Evolutionary conservation across 2,888 invertebrate genomes (phyloP), one percentile per base, ranked within the genome.

Genomic region (Philhelius pedissequus): DNA sequence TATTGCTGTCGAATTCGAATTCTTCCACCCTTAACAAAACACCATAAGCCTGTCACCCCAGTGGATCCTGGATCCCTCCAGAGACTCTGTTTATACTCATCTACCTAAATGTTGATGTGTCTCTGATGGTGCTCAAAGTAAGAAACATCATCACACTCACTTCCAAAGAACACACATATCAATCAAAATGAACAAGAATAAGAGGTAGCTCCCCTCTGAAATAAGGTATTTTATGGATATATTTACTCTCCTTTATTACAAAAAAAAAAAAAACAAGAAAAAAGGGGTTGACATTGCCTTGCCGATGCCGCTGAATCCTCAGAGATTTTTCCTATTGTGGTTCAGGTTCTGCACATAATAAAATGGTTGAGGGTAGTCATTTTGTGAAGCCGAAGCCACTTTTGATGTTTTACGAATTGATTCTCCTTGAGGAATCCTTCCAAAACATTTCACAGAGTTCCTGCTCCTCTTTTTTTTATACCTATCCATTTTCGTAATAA

Each of bases 351-450:
- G 3, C 30, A 30, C 43, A 66, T 79, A 83, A 83, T 79, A 70
- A 79, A 83, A 79, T 79, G 74, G n/a, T n/a, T n/a, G n/a, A n/a
- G n/a, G 70, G 64, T 70, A 79, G 74, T 79, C 58, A 62, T 74
- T 68, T 74, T 70, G 64, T 74, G 74, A 74, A 79, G 74, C 74
- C 79, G 74, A 74, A 79, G 74, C 74, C 79, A 75, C 69, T 83
- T 83, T 79, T 64, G 64, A 70, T 52, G 66, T 71, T 58, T 60
- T 71, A 77, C 81, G 66, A 83, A 68, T 78, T 78, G 78, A 79
- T 64, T 74, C 58, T 70, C 25, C 83, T 83, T 74, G 69, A 74
- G 70, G 27, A 79, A 66, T 79, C 35, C 73, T 73, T 25, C 13
- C 18, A 13, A 62, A 43, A 62, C 40, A 11, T 40, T 62, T 62